These are phyloP conservation scores for Spodoptera exigua DNA, from an alignment of 2,888 invertebrate genomes.

Conservation along the genomic window DNA sequence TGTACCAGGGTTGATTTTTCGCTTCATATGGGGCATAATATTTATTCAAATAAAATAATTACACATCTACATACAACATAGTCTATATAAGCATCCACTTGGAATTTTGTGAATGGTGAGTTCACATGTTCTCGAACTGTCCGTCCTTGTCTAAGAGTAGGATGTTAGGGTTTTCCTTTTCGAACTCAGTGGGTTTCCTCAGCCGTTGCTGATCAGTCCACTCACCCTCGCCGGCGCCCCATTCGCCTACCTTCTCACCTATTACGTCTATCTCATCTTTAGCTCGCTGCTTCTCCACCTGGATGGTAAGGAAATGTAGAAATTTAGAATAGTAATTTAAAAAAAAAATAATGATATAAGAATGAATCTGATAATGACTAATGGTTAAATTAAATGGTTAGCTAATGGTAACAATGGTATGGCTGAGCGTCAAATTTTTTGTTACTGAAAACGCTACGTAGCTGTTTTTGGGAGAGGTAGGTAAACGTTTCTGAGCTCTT, in stretches of 20 bases:
- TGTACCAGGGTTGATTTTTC: neutral
- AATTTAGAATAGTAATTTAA: neutral
- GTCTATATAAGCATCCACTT: slow-evolving; percentile 42
- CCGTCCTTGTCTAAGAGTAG: slow-evolving; percentile 92
- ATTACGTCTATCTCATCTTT: slow-evolving; percentile 92
- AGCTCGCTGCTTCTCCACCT: slow-evolving; percentile 93
- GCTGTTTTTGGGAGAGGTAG: too few species aligned
- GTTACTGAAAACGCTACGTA: too few species aligned
- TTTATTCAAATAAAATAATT: too few species aligned
- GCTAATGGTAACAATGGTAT: slow-evolving; percentile 10
- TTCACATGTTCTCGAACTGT: slow-evolving; percentile 93
- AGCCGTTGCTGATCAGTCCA: slow-evolving; percentile 92
- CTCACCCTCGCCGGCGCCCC: slow-evolving; percentile 92
- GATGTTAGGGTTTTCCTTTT: slow-evolving; percentile 94
- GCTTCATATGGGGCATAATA: slow-evolving; percentile 16
- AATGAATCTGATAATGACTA: neutral
- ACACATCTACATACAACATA: neutral
- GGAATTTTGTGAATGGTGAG: neutral
- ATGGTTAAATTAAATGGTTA: slow-evolving; percentile 11
- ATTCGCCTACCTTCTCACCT: slow-evolving; percentile 92
- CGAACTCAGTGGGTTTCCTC: slow-evolving; percentile 93
- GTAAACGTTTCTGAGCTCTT: too few species aligned
- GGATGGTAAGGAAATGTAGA: neutral
- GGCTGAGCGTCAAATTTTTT: slow-evolving; percentile 9
- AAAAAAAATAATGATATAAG: too few species aligned